Base-by-base conservation (phyloP, 2,113 vertebrate species). In the Brachyhypopomus occidentalis region DNA sequence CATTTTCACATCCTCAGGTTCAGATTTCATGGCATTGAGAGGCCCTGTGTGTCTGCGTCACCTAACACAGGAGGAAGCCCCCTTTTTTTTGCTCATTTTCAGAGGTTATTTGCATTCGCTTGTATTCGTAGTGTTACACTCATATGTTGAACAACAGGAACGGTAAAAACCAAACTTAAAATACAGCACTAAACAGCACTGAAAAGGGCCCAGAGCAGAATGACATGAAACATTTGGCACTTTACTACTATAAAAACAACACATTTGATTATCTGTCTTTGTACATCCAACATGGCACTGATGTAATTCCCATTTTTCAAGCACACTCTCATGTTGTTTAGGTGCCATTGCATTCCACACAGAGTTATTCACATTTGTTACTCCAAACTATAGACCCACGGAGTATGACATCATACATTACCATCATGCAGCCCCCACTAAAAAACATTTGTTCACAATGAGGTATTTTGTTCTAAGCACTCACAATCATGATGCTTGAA, bases 11-110 rank as follows among this genome's bases (percentile, higher is more conserved):
- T 71, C 27, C 66, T 38, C 27, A 45, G 30, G 45, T 59, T 62
- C 23, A 73, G 36, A 19, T 80, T 84, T 82, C 22, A 82, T 59
- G 45, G 27, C 38, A 34, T 64, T 27, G 74, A 73, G 72, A 56
- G 66, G 60, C 71, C n/a, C 67, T 63, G 56, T 59, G 17, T 22
- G 27, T 38, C 58, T 71, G 74, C 4, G 38, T 56, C 59, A 74
- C 5, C 78, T 25, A 55, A 12, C 23, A 82, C 69, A 72, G 41
- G 64, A 80, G 48, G 1, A 58, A 71, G 30, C 8, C 25, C 36
- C 25, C 66, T 66, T 34, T 19, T 64, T 38, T 63, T 71, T 79
- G 27, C 38, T 56, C 45, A 70, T 82, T 74, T 78, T 41, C 20
- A 11, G 66, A 58, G 5, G 52, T 36, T 22, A 72, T 5, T 12